Evolutionary conservation across 2,113 vertebrate genomes (phyloP).

Genomic region (Python bivittatus): DNA sequence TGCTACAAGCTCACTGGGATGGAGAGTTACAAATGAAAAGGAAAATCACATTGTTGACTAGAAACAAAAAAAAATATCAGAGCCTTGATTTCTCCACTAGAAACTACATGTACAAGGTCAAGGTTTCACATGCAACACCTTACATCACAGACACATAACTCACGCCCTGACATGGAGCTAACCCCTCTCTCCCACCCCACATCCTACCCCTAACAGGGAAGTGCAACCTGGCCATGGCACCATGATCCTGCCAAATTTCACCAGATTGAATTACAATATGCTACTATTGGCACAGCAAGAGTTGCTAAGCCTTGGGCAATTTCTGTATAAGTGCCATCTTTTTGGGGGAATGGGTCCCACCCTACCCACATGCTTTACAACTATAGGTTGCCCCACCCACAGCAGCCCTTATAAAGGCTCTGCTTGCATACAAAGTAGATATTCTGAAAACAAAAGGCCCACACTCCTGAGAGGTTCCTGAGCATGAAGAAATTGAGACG

Average conservation of each 20-base stretch:
- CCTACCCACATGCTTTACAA: constrained; percentile 48
- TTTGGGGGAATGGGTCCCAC: constrained; percentile 26
- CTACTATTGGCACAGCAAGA: constrained; percentile 68
- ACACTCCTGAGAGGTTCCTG: constrained; percentile 42
- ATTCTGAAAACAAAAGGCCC: constrained; percentile 45
- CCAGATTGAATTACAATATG: constrained; percentile 49
- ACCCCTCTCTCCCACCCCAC: constrained; percentile 46
- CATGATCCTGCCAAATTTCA: constrained; percentile 54
- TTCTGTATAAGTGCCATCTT: constrained; percentile 39
- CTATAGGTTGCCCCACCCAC: constrained; percentile 31
- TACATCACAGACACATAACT: constrained; percentile 80
- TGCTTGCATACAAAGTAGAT: constrained; percentile 47
- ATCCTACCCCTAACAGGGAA: constrained; percentile 45
- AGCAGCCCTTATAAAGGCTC: constrained; percentile 37
- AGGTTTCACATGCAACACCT: constrained; percentile 84
- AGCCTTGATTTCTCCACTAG: constrained; percentile 81
- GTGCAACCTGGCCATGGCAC: constrained; percentile 61
- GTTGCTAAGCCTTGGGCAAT: constrained; percentile 39
- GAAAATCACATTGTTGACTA: constrained; percentile 82
- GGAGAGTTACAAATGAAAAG: constrained; percentile 81
- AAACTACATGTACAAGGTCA: constrained; percentile 81
- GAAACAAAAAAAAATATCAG: constrained; percentile 74
- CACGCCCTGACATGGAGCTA: constrained; percentile 73
- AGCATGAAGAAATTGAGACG: constrained; percentile 35
- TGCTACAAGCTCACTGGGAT: constrained; percentile 74